phyloP scores from a whole-genome alignment of 2,888 invertebrate species.

The Lasioglossum marginatum region DNA sequence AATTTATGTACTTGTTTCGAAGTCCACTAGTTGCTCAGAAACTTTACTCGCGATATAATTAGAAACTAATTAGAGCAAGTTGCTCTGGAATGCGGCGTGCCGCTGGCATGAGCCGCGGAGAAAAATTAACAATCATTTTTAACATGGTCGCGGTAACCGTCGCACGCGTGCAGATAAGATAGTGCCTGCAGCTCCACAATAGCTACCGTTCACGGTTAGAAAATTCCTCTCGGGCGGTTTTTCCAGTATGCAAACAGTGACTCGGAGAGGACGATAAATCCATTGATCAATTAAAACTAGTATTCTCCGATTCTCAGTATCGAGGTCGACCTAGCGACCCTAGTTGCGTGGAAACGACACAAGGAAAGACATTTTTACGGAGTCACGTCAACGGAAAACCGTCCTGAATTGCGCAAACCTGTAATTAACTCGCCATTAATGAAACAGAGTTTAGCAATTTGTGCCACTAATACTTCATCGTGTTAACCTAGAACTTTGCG shows the following conservation, averaged over 20 bases:
- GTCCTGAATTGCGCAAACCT: background rate
- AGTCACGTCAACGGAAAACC: background rate
- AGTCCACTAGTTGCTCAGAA: background rate
- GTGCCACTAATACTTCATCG: background rate
- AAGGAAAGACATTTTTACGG: background rate
- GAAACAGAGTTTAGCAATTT: background rate
- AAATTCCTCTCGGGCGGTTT: conserved; percentile 29
- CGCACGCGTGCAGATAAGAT: conserved; percentile 29
- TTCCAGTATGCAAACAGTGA: background rate
- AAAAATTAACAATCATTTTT: conserved; percentile 49
- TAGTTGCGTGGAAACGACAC: background rate
- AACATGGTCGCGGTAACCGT: conserved; percentile 46
- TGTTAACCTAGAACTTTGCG: background rate
- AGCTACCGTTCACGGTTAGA: conserved; percentile 20
- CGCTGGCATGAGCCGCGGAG: conserved; percentile 30
- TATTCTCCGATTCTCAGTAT: background rate
- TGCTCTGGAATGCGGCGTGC: conserved; percentile 31
- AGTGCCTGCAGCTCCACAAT: conserved; percentile 21
- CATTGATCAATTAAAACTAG: conserved; percentile 27
- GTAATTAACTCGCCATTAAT: background rate
- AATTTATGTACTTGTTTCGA: background rate
- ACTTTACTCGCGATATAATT: conserved; percentile 18
- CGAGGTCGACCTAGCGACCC: conserved; percentile 23
- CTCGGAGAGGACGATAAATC: conserved; percentile 8
- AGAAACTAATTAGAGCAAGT: conserved; percentile 39